Conservation (phyloP, 2,797 vertebrate species). For the Chelmon rostratus region DNA sequence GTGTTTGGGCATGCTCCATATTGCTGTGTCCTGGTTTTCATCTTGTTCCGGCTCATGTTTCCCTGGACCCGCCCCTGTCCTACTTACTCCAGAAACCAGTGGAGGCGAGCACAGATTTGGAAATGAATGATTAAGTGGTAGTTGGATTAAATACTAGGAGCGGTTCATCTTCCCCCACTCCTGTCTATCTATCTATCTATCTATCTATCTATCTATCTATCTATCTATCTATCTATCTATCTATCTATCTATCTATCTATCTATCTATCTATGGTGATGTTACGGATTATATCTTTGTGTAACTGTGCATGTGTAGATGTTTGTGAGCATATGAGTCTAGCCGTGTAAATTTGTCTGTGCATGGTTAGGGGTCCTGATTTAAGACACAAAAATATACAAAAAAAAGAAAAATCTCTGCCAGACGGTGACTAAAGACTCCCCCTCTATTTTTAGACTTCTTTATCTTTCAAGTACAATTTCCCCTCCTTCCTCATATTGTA, state of each 20-base stretch:
- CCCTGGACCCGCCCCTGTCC: constrained; percentile 71
- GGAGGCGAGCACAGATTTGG: constrained; percentile 60
- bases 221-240: not conserved
- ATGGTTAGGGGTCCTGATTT: not conserved
- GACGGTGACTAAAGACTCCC: not conserved
- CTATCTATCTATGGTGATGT: not conserved
- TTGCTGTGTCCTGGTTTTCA: constrained; percentile 76
- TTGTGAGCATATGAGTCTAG: constrained; percentile 1
- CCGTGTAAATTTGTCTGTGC: not conserved
- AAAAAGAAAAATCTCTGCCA: not conserved
- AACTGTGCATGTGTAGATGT: constrained; percentile 3
- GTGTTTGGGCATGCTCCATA: constrained; percentile 67
- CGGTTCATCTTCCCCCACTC: constrained; percentile 3
- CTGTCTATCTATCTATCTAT: constrained; percentile 6
- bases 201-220: constrained; percentile 4
- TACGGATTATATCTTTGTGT: not conserved
- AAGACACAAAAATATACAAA: constrained; percentile 1
- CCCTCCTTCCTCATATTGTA: not conserved
- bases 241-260: not conserved
- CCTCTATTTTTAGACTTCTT: constrained; percentile 35
- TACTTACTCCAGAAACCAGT: constrained; percentile 73
- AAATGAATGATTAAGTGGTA: constrained; percentile 74
- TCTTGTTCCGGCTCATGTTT: constrained; percentile 69
- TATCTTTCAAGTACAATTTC: not conserved
- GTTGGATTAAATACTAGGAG: constrained; percentile 63